Conservation (phyloP, 2,888 invertebrate species). For the Nemotelus pantherinus region DNA sequence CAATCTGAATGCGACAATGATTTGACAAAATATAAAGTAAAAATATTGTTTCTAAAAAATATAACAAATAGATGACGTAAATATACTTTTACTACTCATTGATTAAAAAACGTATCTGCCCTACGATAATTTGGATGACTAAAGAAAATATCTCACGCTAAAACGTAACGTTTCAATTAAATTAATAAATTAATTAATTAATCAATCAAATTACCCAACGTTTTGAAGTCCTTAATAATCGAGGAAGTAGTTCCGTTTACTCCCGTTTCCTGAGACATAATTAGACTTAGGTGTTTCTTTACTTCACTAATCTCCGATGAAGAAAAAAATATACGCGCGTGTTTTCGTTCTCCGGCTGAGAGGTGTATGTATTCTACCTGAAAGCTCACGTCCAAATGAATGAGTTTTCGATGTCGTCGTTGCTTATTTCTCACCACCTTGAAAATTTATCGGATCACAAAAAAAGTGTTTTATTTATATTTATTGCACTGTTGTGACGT, state of each 20-base stretch:
- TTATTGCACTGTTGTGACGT: slow-evolving; percentile 31
- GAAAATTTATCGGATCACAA: slow-evolving; percentile 22
- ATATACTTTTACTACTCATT: no score
- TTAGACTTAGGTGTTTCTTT: not conserved
- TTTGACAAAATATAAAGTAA: no score
- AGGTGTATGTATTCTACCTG: not conserved
- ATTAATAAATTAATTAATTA: no score
- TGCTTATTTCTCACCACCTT: slow-evolving; percentile 25
- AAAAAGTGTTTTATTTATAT: slow-evolving; percentile 21
- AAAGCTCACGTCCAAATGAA: slow-evolving; percentile 13
- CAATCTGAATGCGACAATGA: no score
- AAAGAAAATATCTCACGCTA: no score
- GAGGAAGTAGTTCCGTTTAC: not conserved
- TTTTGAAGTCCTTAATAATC: slow-evolving; percentile 8
- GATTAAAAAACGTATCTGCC: no score
- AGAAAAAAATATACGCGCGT: no score
- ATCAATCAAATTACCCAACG: slow-evolving; percentile 6
- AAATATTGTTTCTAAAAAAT: no score
- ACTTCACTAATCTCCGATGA: no score
- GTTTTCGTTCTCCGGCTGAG: not conserved
- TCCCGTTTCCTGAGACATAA: slow-evolving; percentile 6
- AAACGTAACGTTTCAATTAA: no score
- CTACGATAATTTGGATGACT: no score
- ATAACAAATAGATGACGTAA: no score
- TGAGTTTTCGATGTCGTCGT: not conserved